These are phyloP conservation scores for Aldrovandia affinis DNA, from an alignment of 2,797 vertebrate species.

Conservation along the genomic window DNA sequence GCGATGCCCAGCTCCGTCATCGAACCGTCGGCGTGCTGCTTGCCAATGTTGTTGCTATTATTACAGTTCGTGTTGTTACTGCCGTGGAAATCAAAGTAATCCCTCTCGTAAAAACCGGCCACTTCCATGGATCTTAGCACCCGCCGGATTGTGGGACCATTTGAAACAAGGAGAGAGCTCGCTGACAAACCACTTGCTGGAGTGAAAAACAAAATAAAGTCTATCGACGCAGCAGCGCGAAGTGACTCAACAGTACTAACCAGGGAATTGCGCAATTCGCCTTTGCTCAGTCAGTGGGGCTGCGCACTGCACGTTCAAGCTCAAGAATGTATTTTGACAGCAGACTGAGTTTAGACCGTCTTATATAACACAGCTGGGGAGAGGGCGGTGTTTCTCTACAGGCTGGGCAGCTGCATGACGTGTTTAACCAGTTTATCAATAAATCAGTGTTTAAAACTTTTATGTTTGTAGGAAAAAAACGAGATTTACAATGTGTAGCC, in stretches of 20 bases:
- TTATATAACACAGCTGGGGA: constrained; percentile 32
- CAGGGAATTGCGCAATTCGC: constrained; percentile 14
- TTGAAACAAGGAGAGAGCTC: constrained; percentile 42
- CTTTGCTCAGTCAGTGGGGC: background rate
- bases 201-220: background rate
- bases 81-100: constrained; percentile 90
- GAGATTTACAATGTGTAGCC: background rate
- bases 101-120: constrained; percentile 96
- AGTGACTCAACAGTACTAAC: constrained; percentile 15
- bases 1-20: constrained; percentile 92
- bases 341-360: constrained; percentile 5
- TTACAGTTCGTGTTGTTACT: constrained; percentile 68
- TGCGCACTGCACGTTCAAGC: background rate
- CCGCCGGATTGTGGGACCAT: constrained; percentile 74
- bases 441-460: constrained; percentile 25
- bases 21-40: constrained; percentile 80
- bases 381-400: constrained; percentile 34
- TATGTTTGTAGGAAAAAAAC: background rate
- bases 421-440: constrained; percentile 38
- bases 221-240: background rate
- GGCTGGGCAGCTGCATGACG: constrained; percentile 47
- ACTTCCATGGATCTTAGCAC: constrained; percentile 95
- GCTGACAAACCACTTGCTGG: constrained; percentile 19
- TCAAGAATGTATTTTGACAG: constrained; percentile 24
- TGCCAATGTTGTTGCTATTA: constrained; percentile 63